These are phyloP conservation scores for Aleadryas rufinucha DNA, from an alignment of 2,113 vertebrate species.

Conservation along the genomic window DNA sequence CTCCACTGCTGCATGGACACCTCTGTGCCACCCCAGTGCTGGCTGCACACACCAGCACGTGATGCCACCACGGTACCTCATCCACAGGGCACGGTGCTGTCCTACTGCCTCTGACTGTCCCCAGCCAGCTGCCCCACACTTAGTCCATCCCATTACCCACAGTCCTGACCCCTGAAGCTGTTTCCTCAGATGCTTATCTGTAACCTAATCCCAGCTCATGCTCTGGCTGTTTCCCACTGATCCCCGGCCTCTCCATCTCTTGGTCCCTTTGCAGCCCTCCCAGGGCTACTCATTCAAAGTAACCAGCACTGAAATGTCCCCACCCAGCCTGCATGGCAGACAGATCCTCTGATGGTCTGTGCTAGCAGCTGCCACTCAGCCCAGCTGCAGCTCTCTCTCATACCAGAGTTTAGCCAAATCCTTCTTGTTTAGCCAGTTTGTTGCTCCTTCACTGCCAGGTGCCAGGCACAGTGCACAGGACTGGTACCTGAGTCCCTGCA, in stretches of 20 bases:
- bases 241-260: neutral
- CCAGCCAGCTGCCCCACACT: neutral
- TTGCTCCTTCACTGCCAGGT: neutral
- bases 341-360: neutral
- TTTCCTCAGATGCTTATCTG: neutral
- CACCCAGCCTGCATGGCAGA: neutral
- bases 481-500: neutral
- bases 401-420: neutral
- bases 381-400: neutral
- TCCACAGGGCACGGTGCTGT: rapidly evolving
- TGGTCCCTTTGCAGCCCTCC: neutral
- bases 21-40: neutral
- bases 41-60: neutral
- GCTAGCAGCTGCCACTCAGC: neutral
- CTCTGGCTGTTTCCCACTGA: neutral
- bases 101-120: neutral
- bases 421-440: neutral
- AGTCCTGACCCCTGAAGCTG: neutral
- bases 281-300: neutral
- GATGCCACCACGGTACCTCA: neutral
- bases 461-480: neutral
- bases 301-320: neutral
- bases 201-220: neutral
- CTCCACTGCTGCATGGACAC: rapidly evolving
- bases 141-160: neutral